Conservation (phyloP, 2,888 invertebrate species). For the Ypsolopha sequella region DNA sequence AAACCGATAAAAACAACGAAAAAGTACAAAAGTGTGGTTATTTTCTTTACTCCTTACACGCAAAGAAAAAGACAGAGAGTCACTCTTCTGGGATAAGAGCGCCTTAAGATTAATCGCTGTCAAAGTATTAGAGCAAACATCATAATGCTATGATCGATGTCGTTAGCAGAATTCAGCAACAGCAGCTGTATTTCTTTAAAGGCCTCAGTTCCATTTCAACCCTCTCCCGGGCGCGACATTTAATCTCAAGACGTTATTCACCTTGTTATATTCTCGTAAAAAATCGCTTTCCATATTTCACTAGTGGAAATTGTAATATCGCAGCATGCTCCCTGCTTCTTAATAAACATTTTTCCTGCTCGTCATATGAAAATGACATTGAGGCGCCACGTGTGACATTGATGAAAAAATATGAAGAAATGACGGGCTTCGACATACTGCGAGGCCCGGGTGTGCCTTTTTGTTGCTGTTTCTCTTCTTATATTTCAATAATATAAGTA, state of each 20-base stretch:
- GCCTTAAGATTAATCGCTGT: too few species aligned
- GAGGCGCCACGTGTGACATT: slow-evolving; percentile 69
- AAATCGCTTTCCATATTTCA: slow-evolving; percentile 69
- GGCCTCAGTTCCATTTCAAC: slow-evolving; percentile 21
- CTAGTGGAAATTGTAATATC: slow-evolving; percentile 67
- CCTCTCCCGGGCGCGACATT: slow-evolving; percentile 42
- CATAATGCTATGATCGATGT: not conserved
- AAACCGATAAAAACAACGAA: too few species aligned
- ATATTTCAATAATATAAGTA: too few species aligned
- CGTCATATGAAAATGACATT: slow-evolving; percentile 68
- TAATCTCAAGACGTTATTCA: slow-evolving; percentile 49
- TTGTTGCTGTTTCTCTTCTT: too few species aligned
- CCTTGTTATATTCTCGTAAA: slow-evolving; percentile 67
- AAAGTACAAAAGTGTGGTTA: too few species aligned
- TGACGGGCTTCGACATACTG: slow-evolving; percentile 45
- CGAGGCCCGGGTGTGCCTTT: slow-evolving; percentile 10
- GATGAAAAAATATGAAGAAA: slow-evolving; percentile 71
- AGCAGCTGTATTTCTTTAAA: not conserved
- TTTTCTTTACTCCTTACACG: too few species aligned
- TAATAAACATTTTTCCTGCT: slow-evolving; percentile 68
- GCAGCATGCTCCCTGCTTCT: slow-evolving; percentile 44
- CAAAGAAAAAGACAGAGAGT: too few species aligned
- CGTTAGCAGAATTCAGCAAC: not conserved
- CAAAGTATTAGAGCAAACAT: not conserved
- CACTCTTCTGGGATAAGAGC: too few species aligned